Evolutionary conservation across 2,888 invertebrate genomes (phyloP), one percentile per base, ranked within the genome.

Genomic region (Creontiades dilutus): DNA sequence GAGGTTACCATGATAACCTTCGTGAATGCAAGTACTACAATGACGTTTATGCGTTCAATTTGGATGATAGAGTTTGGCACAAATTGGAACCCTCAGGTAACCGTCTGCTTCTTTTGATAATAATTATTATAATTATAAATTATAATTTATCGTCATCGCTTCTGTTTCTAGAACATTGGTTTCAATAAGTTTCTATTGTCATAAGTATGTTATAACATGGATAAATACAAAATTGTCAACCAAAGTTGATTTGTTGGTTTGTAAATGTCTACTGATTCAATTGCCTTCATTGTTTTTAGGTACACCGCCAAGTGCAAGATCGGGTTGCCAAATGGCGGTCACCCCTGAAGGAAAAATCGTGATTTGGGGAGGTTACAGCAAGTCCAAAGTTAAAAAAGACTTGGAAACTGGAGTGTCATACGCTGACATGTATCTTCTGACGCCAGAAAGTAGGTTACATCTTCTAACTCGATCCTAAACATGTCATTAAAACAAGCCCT

Each of bases 1-100:
- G 98, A 0, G 99, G 99, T 0, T 99, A 98, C 93, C 96, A 97
- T 92, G 98, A 99, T 93, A 98, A 97, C 93, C 95, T 96, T 0
- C 94, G 97, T 89, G 96, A 97, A 91, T 98, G 96, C 93, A 96
- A 96, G 92, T 99, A 98, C 94, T 97, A 95, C 93, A 98, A 98
- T 93, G 99, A 99, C 93, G 93, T 98, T 0, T 95, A 97, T 93
- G 93, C 95, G 52, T 98, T 99, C 94, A 96, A 97, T 92, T 93
- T 97, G 91, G 97, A 97, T 92, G 95, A 95, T 0, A 96, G 97
- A 92, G 94, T 94, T 0, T 99, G 98, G 98, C 94, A 93, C 1
- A 96, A 96, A 93, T 92, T 98, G 82, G 95, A 95, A 86, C 94
- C 92, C 78, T 90, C 92, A 90, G 94, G 94, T 94, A 91, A 86